Percentiles rank a stretch among this genome's conserved stretches.
Evolutionary conservation across 1,140 invertebrate genomes (phyloP).

Genomic region (Brachionus rotundiformis): DNA sequence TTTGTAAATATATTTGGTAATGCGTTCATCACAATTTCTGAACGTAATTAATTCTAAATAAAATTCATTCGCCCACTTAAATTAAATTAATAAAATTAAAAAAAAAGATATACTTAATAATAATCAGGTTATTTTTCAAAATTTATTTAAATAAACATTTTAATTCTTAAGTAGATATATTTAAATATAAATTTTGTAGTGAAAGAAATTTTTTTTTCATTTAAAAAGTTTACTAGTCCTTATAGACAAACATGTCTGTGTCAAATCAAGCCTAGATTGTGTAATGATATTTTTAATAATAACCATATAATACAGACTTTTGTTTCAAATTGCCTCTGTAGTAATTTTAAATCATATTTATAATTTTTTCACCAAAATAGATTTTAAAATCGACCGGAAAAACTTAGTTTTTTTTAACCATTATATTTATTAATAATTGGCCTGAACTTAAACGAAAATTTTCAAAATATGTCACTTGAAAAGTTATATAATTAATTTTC

Average conservation of each 20-base stretch:
- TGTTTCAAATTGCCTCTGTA: not conserved
- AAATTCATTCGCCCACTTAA: not conserved
- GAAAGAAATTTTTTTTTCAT: not conserved
- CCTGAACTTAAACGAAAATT: not conserved
- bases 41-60: not conserved
- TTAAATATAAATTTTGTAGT: not conserved
- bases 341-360: too few species aligned
- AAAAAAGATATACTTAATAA: not conserved
- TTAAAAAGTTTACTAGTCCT: not conserved
- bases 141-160: conserved; percentile 4
- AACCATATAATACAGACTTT: not conserved
- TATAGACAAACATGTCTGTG: not conserved
- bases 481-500: not conserved
- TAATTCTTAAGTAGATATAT: not conserved
- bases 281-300: not conserved
- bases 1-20: conserved; percentile 29
- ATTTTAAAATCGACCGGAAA: not conserved
- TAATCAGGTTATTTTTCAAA: not conserved
- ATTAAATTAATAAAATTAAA: not conserved
- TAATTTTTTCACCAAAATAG: not conserved
- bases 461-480: conserved; percentile 1
- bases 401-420: not conserved
- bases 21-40: conserved; percentile 19
- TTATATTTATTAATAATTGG: not conserved
- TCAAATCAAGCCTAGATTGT: not conserved